phyloP scores from a whole-genome alignment of 2,113 vertebrate species.

The Herpailurus yagouaroundi region DNA sequence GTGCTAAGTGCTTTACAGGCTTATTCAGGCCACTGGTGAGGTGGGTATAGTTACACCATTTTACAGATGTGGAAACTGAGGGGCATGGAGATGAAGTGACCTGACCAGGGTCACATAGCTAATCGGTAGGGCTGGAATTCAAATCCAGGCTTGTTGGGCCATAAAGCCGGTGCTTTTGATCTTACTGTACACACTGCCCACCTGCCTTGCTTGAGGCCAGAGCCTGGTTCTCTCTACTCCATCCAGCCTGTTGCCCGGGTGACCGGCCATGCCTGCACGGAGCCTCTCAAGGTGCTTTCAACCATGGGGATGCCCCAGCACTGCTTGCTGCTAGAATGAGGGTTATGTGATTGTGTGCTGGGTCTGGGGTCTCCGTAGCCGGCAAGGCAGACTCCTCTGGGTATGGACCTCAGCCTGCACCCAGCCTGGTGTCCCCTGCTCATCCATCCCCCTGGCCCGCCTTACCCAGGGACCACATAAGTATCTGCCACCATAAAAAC shows the following conservation, averaged over 20 bases:
- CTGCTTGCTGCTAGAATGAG: neutral
- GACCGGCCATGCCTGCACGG: neutral
- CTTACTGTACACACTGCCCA: neutral
- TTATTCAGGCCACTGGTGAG: neutral
- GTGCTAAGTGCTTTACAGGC: neutral
- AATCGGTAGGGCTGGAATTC: neutral
- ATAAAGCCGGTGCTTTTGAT: neutral
- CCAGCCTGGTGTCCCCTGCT: neutral
- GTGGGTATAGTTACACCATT: neutral
- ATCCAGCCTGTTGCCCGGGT: neutral
- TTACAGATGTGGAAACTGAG: neutral
- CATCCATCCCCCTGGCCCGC: accelerated
- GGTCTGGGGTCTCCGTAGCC: neutral
- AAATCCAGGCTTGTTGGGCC: neutral
- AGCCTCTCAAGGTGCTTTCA: neutral
- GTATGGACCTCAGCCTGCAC: neutral
- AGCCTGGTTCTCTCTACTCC: neutral
- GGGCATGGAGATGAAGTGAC: neutral
- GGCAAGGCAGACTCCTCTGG: neutral
- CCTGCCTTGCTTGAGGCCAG: neutral
- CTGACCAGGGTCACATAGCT: neutral
- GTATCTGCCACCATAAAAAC: neutral
- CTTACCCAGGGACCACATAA: neutral
- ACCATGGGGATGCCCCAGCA: no score
- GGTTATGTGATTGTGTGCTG: neutral